phyloP scores from a whole-genome alignment of 2,888 invertebrate species.

The Erynnis tages region DNA sequence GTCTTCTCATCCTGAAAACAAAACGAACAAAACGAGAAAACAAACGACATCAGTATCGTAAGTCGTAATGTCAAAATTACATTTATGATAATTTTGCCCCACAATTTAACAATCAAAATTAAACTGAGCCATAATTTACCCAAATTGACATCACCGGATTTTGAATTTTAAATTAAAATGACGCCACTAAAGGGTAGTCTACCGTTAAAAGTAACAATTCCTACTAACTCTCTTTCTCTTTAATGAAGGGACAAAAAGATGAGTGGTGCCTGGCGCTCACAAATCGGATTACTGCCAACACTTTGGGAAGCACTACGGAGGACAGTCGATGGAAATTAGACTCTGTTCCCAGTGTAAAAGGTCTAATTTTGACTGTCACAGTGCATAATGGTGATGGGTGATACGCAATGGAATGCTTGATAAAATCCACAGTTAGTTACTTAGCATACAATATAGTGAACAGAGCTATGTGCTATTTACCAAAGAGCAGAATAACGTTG shows the following conservation, averaged over 20 bases:
- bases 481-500: too few relatives aligned
- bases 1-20: too few relatives aligned
- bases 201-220: constrained; percentile 19
- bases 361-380: not conserved
- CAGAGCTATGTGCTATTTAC: too few relatives aligned
- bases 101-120: too few relatives aligned
- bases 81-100: too few relatives aligned
- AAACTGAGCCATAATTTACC: too few relatives aligned
- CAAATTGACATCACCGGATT: too few relatives aligned
- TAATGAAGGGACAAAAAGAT: constrained; percentile 24
- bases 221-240: constrained; percentile 16
- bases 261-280: constrained; percentile 8
- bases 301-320: constrained; percentile 6
- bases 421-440: not conserved
- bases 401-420: constrained; percentile 9
- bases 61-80: too few relatives aligned
- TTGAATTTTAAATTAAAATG: constrained; percentile 8
- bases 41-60: too few relatives aligned
- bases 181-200: constrained; percentile 12
- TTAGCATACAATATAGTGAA: too few relatives aligned
- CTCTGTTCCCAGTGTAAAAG: not conserved
- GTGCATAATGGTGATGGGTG: not conserved
- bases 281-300: constrained; percentile 24
- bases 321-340: not conserved
- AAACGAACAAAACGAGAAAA: too few relatives aligned